Conservation (phyloP, 2,113 vertebrate species). For the Syrmaticus mikado region DNA sequence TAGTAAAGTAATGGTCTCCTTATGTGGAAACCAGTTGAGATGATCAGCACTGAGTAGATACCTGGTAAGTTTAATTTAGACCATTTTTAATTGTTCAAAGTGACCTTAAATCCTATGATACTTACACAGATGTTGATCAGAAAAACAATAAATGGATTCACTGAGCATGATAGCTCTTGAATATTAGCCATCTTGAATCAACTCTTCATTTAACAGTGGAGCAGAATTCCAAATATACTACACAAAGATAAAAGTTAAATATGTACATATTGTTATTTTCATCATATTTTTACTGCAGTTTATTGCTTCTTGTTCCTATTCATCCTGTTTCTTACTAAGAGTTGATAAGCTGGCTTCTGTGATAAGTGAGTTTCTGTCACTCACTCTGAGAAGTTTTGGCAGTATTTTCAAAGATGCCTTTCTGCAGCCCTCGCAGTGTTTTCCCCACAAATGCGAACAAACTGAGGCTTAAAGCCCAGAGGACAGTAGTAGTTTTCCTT, state of each 20-base stretch:
- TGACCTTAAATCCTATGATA: background rate
- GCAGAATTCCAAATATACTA: background rate
- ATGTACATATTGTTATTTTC: background rate
- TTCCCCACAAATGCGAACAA: background rate
- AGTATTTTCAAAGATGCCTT: background rate
- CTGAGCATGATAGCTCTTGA: background rate
- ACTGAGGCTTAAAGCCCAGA: background rate
- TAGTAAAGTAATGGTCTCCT: background rate
- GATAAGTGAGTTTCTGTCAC: background rate
- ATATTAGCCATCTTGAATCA: background rate
- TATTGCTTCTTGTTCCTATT: background rate
- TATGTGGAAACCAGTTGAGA: background rate
- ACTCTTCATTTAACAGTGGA: background rate
- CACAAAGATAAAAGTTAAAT: background rate
- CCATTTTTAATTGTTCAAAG: background rate
- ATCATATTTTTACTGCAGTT: background rate
- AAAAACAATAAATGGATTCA: background rate
- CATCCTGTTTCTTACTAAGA: background rate
- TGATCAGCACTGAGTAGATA: background rate
- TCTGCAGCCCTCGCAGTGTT: background rate
- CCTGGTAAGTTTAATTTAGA: background rate
- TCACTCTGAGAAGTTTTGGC: background rate
- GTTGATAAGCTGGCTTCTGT: background rate
- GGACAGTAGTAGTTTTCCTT: background rate
- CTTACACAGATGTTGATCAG: background rate